Base-by-base conservation (phyloP, 2,113 vertebrate genomes). In the Morone chrysops region DNA sequence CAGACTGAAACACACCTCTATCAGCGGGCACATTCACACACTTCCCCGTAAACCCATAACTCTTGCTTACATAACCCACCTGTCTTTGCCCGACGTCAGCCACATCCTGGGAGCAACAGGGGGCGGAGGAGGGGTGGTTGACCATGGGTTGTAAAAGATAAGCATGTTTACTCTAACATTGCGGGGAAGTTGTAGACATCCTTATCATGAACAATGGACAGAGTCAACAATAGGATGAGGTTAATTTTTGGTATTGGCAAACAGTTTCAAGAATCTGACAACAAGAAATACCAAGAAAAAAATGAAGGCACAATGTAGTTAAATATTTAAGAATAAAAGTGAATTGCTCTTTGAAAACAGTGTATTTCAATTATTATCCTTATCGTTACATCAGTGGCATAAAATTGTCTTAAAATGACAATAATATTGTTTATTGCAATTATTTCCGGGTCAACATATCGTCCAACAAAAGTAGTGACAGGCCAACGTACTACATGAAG, bases 1-100 rank as follows among this genome's bases (percentile, higher is more conserved):
- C 50, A 61, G 50, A 59, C 22, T 51, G 54, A 63, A 75, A 71
- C 73, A 18, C n/a, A 1, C 25, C 68, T 75, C 57, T 77, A 9
- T 56, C 82, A 60, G 22, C 76, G 40, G 77, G 68, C 73, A 75
- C 60, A 71, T 31, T 41, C 67, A 67, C 62, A 69, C 43, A 80
- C 83, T 78, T 70, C 57, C 53, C 22, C 12, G 5, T 74, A 74
- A 84, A 77, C 50, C 70, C 63, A 63, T 59, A 76, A 76, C 57
- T 82, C 73, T 68, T 79, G 86, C 79, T 91, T 89, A 89, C 87
- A 81, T 89, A 89, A 89, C 84, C 75, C 74, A 81, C 73, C 89
- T 85, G 81, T 69, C 75, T 79, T n/a, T 22, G 47, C 63, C 77
- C 54, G 13, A 81, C 76, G 63, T 82, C 57, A 17, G 36, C 73